Evolutionary conservation across 2,888 invertebrate genomes (phyloP).

Genomic region (Nemurella pictetii): DNA sequence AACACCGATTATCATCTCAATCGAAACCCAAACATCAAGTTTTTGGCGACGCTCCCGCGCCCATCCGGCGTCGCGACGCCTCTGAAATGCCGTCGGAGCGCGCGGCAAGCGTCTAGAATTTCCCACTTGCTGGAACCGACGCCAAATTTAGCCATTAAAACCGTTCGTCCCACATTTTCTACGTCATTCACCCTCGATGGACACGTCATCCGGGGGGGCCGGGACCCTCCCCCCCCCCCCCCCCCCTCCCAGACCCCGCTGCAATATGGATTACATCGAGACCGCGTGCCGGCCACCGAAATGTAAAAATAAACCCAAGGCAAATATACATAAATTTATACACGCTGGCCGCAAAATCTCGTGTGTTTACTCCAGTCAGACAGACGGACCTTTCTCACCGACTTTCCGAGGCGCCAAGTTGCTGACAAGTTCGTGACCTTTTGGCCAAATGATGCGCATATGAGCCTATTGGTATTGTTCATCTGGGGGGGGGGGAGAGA

Average conservation of each 20-base stretch:
- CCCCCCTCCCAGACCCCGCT: background rate
- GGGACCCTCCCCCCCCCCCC: too few relatives aligned
- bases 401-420: background rate
- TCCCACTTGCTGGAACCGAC: constrained; percentile 19
- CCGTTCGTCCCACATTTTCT: background rate
- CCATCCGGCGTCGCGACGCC: constrained; percentile 27
- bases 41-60: constrained; percentile 7
- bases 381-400: background rate
- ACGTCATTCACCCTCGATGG: background rate
- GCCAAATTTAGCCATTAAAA: constrained; percentile 29
- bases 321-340: background rate
- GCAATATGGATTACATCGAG: background rate
- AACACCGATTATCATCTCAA: background rate
- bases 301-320: background rate
- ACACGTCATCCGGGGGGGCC: background rate
- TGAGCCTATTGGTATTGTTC: too few relatives aligned
- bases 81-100: background rate
- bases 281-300: background rate
- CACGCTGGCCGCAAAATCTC: background rate
- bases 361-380: background rate
- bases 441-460: background rate
- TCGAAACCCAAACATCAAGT: background rate
- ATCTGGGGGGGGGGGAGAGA: too few relatives aligned
- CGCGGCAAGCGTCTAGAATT: constrained; percentile 3
- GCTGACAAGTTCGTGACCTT: background rate